These are phyloP conservation scores for Baryphthengus martii DNA, from an alignment of 2,113 vertebrate species.

Conservation along the genomic window DNA sequence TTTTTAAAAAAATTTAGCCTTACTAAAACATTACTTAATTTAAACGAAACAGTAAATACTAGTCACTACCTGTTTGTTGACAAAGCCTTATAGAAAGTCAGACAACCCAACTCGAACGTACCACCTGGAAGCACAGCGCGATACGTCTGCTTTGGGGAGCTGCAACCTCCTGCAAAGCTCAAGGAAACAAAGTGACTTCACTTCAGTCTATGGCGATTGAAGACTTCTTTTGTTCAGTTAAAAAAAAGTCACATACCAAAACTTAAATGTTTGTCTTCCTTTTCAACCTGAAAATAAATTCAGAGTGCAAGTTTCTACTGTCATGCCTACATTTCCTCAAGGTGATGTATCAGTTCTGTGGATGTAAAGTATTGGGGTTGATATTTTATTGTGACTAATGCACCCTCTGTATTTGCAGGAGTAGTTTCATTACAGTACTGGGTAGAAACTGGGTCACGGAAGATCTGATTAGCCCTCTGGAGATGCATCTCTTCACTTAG, in stretches of 20 bases:
- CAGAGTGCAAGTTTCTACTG: neutral
- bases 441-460: constrained; percentile 30
- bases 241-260: neutral
- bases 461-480: constrained; percentile 27
- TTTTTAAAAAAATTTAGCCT: neutral
- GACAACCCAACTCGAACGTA: neutral
- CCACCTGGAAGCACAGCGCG: neutral
- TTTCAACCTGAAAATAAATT: neutral
- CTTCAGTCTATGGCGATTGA: neutral
- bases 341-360: neutral
- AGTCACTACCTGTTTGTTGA: neutral
- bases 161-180: neutral
- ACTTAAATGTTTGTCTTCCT: neutral
- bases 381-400: neutral
- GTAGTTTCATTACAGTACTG: neutral
- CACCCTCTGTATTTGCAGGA: neutral
- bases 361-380: neutral
- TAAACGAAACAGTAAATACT: neutral
- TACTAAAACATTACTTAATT: neutral
- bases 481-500: neutral
- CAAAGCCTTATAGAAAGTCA: neutral
- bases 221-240: neutral
- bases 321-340: neutral
- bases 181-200: neutral
- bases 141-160: neutral